These are phyloP conservation scores for Monarcha castaneiventris DNA, from an alignment of 2,113 vertebrate species.

Conservation along the genomic window DNA sequence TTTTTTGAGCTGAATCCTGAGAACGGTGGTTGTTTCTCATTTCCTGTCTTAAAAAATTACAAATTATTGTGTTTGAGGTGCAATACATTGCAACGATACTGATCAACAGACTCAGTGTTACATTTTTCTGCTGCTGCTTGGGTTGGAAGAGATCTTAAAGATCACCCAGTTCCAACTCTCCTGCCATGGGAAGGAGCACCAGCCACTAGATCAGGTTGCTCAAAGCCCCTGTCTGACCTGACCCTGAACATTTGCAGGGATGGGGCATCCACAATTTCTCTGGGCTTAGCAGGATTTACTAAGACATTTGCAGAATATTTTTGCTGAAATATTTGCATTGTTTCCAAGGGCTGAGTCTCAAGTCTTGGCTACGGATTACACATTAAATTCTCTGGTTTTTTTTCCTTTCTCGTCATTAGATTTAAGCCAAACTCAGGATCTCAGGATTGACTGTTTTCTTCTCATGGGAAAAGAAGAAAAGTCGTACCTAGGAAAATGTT, in stretches of 20 bases:
- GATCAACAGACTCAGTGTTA: neutral
- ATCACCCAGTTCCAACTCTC: neutral
- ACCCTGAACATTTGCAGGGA: neutral
- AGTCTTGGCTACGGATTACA: neutral
- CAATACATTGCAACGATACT: neutral
- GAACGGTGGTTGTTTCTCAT: neutral
- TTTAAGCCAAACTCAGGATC: neutral
- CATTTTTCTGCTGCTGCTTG: neutral
- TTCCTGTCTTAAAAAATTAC: neutral
- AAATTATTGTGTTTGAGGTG: neutral
- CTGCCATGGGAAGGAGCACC: neutral
- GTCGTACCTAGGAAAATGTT: neutral
- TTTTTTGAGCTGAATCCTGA: neutral
- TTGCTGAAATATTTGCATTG: neutral
- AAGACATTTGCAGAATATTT: neutral
- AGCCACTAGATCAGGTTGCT: neutral
- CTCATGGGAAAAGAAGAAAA: neutral
- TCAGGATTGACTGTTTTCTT: neutral
- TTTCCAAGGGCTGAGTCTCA: neutral
- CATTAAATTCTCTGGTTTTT: neutral
- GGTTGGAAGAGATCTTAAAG: neutral
- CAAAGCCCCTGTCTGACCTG: neutral
- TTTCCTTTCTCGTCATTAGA: neutral
- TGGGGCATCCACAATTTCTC: neutral
- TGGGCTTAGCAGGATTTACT: neutral